Base-by-base conservation (phyloP, 1,140 invertebrate genomes). In the Saccostrea glomerata region DNA sequence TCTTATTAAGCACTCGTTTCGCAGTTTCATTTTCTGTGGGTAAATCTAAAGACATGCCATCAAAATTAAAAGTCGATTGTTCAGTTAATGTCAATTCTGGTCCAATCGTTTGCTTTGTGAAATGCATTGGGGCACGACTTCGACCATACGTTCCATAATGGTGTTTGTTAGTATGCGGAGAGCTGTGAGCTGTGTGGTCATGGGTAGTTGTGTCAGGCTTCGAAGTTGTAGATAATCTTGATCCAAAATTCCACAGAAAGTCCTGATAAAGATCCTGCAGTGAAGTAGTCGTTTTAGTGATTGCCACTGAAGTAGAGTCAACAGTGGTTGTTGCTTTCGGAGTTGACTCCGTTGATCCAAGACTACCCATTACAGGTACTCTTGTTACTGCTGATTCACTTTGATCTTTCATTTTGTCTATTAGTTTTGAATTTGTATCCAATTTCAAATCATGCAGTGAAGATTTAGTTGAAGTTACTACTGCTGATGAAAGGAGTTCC, bases 211-310 rank as follows among this genome's bases (percentile, higher is more conserved):
- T 15, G 25, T 77, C 25, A 15, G 70, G 23, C 30, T 77, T 77
- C 9, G 23, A 30, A 17, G 70, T 77, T 15, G 70, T 77, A 40
- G 23, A 36, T 30, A 30, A 15, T 15, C 70, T 77, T 12, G 70
- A 2, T 30, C 70, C 70, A 77, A 77, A 77, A 77, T 77, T 77
- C 70, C 70, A 77, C 70, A 77, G 13, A 30, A 77, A 77, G 25
- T 77, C 70, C 15, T 77, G 70, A 77, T 77, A 77, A 11, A 77
- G 30, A 40, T 77, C 70, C 12, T 77, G 70, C 25, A 77, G 70
- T 12, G 70, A 77, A 40, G 70, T 15, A 2, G 30, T 25, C 15
- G 23, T 63, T 20, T n/a, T 63, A 63, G n/a, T 20, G 58, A 7
- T 17, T 63, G 17, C 17, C 6, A 63, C 17, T 17, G 15, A 63